Evolutionary conservation across 1,140 invertebrate species (phyloP), one percentile per base, ranked within the genome.

Genomic region (Leptonema lineaticorne): DNA sequence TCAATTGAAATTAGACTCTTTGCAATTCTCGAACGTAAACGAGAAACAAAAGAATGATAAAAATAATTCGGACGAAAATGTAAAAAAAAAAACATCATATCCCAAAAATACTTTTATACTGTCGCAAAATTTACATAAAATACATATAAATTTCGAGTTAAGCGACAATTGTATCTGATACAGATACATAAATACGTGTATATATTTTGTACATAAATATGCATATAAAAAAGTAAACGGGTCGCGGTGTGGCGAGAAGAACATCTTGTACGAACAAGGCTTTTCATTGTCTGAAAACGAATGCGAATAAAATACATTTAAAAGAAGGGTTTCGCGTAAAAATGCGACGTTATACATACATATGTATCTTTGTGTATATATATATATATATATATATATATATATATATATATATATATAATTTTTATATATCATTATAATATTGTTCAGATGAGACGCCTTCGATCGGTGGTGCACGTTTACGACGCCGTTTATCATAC

Each of bases 401-500:
- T 24, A n/a, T 27, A 53, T 7, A 22, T 53, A 27, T 22, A 27
- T 22, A 27, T 53, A 53, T 53, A n/a, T n/a, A n/a, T n/a, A n/a
- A n/a, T n/a, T n/a, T n/a, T n/a, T n/a, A n/a, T n/a, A n/a, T n/a
- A n/a, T n/a, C n/a, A n/a, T n/a, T n/a, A n/a, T n/a, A n/a, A n/a
- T 53, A 41, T 41, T 41, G 37, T 41, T 41, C 37, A n/a, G n/a
- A n/a, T n/a, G n/a, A n/a, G n/a, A n/a, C n/a, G 37, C 50, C 18
- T 53, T 53, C 50, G 50, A 53, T 53, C 50, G 50, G 50, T 9
- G 37, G 50, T 22, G 9, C 20, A 22, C 50, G 27, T 50, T 50
- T 64, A 45, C 41, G 59, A 64, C 59, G 57, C 30, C 33, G 37
- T 64, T 64, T 50, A 64, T 46, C 62, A 64, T 64, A 62, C 57